Conservation (phyloP, 2,888 invertebrate genomes). For the Eubasilissa splendida region DNA sequence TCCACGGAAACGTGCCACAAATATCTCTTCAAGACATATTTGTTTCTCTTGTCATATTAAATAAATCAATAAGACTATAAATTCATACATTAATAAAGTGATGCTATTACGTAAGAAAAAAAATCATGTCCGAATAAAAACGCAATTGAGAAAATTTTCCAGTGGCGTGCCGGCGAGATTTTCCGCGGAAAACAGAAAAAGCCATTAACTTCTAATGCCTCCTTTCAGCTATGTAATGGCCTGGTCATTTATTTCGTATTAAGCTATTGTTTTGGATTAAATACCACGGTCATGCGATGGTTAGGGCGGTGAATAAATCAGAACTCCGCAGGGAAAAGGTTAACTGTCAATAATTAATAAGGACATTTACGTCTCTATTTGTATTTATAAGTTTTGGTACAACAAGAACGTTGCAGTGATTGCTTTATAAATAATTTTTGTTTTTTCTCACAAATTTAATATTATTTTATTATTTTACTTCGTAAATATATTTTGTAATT, state of each 20-base stretch:
- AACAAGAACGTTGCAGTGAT: background rate
- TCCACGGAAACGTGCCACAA: no score
- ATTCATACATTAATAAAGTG: no score
- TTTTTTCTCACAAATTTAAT: no score
- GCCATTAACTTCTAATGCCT: slow-evolving; percentile 17
- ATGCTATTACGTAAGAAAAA: no score
- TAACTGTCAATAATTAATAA: slow-evolving; percentile 27
- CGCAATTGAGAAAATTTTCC: background rate
- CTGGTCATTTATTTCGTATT: slow-evolving; percentile 37
- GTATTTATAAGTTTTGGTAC: slow-evolving; percentile 23
- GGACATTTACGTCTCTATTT: slow-evolving; percentile 37
- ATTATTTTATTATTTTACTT: no score
- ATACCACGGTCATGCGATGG: slow-evolving; percentile 16
- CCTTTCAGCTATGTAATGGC: slow-evolving; percentile 21
- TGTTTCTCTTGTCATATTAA: no score
- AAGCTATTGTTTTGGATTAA: slow-evolving; percentile 37
- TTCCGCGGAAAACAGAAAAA: slow-evolving; percentile 21
- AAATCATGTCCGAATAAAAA: background rate
- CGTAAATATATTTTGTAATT: no score
- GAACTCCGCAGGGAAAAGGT: slow-evolving; percentile 24
- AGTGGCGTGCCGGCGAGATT: background rate
- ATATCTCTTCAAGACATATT: no score
- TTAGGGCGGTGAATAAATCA: slow-evolving; percentile 16
- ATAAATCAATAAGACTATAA: no score
- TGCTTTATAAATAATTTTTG: slow-evolving; percentile 7